Evolutionary conservation across 2,888 invertebrate genomes (phyloP), one percentile per base, ranked within the genome.

Genomic region (Proisotoma minuta): DNA sequence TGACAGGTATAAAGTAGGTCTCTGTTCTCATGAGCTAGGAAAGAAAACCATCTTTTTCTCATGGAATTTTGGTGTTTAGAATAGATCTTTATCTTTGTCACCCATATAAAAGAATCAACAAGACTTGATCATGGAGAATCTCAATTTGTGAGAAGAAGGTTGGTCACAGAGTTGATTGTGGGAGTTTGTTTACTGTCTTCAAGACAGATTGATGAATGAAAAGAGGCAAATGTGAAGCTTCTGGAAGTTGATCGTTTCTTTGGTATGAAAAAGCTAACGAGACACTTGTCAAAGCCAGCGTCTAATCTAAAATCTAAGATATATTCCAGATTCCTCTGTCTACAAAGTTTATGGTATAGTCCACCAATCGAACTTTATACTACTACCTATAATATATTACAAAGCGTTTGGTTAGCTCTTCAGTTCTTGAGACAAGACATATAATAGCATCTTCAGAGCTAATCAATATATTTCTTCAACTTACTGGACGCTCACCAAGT

Each of bases 261-360:
- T n/a, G 10, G 43, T 43, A 34, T 10, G 34, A 20, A 28, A 27
- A 51, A 34, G 8, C 20, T 54, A 54, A 54, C 53, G 53, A 54
- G 53, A 54, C 53, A 39, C 28, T 54, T 54, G 53, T 54, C 53
- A 54, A 29, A 29, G 27, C 29, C 34, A 22, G 39, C 20, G 43
- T 54, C 53, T 29, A 54, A 52, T 43, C 43, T 43, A n/a, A 20
- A 43, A 43, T 43, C 43, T 43, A n/a, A 43, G 43, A 43, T 43
- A 20, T n/a, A n/a, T n/a, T n/a, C 20, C 43, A 43, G 43, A 43
- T 43, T 43, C 43, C 43, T 5, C n/a, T n/a, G n/a, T n/a, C n/a
- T n/a, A n/a, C n/a, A n/a, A n/a, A n/a, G n/a, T n/a, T n/a, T n/a
- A n/a, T n/a, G n/a, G n/a, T n/a, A n/a, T n/a, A n/a, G n/a, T n/a